phyloP scores from a whole-genome alignment of 2,797 vertebrate genomes.

The Coilia nasus region DNA sequence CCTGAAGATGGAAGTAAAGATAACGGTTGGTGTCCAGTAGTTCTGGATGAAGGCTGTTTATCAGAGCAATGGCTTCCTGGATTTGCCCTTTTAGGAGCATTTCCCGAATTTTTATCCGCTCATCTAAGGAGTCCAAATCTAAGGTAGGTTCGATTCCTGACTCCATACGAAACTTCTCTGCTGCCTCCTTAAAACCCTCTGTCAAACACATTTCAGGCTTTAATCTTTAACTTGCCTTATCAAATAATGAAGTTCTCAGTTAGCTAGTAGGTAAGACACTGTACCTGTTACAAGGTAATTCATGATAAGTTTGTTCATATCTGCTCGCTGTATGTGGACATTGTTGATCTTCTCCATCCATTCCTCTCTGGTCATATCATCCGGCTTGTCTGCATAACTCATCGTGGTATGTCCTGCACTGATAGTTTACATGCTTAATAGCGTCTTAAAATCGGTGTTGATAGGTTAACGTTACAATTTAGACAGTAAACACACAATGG shows the following conservation, averaged over 20 bases:
- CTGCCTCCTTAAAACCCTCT: constrained; percentile 99
- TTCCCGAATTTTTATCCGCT: constrained; percentile 97
- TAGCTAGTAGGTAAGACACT: background rate
- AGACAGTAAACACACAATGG: background rate
- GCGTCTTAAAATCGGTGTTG: background rate
- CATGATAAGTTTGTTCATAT: constrained; percentile 99
- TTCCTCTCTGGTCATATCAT: constrained; percentile 96
- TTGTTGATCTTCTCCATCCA: constrained; percentile 99
- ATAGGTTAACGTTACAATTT: background rate
- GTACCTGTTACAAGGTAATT: constrained; percentile 98
- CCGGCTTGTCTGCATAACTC: constrained; percentile 98
- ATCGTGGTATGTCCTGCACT: constrained; percentile 75
- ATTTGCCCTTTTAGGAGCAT: constrained; percentile 98
- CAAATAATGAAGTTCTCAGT: background rate
- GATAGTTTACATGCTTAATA: background rate
- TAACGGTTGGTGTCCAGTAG: constrained; percentile 96
- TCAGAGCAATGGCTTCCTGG: constrained; percentile 93
- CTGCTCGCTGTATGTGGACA: constrained; percentile 96
- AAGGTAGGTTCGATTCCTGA: constrained; percentile 97
- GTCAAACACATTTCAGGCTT: constrained; percentile 34
- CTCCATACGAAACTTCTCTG: constrained; percentile 97
- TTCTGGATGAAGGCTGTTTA: constrained; percentile 96
- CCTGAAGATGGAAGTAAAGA: constrained; percentile 97
- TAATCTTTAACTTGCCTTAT: background rate
- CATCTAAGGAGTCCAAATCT: constrained; percentile 94